phyloP scores from a whole-genome alignment of 2,888 invertebrate species.

The Pheosia tremula region DNA sequence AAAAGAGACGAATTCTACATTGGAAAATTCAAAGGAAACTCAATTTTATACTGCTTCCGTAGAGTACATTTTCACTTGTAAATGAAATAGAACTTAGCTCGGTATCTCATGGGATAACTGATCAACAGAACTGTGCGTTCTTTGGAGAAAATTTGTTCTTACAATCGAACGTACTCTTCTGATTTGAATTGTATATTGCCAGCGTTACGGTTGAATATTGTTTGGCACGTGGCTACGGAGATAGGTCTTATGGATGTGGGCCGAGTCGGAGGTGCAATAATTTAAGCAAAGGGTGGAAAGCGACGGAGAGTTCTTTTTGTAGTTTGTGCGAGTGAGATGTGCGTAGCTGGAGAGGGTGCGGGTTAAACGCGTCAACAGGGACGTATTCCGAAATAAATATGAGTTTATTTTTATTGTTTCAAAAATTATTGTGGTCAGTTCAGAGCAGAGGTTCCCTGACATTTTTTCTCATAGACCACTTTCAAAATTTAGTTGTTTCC shows the following conservation, averaged over 20 bases:
- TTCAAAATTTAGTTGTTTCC: too few species aligned
- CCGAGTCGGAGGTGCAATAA: slow-evolving; percentile 77
- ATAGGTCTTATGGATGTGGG: slow-evolving; percentile 52
- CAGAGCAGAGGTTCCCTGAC: neutral
- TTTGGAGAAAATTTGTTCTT: slow-evolving; percentile 70
- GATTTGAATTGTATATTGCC: slow-evolving; percentile 31
- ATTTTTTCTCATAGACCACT: too few species aligned
- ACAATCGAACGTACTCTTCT: slow-evolving; percentile 32
- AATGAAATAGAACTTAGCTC: slow-evolving; percentile 58
- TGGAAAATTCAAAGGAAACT: slow-evolving; percentile 31
- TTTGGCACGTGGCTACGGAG: slow-evolving; percentile 33
- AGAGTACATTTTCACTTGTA: slow-evolving; percentile 38
- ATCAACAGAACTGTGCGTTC: slow-evolving; percentile 65
- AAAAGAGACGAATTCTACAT: slow-evolving; percentile 65
- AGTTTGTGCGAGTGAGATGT: slow-evolving; percentile 84
- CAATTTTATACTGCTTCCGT: slow-evolving; percentile 29
- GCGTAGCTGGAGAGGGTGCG: slow-evolving; percentile 81
- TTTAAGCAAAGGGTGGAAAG: slow-evolving; percentile 84
- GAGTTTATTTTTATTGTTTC: neutral
- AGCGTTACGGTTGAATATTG: slow-evolving; percentile 47
- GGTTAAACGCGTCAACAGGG: slow-evolving; percentile 75
- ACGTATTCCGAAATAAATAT: slow-evolving; percentile 38
- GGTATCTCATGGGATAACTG: slow-evolving; percentile 66
- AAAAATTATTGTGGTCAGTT: neutral
- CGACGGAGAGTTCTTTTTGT: slow-evolving; percentile 83